A percentile compares a stretch with the other conserved stretches of the same genome.
phyloP scores from a whole-genome alignment of 2,113 vertebrate species.

The Archilochus colubris region DNA sequence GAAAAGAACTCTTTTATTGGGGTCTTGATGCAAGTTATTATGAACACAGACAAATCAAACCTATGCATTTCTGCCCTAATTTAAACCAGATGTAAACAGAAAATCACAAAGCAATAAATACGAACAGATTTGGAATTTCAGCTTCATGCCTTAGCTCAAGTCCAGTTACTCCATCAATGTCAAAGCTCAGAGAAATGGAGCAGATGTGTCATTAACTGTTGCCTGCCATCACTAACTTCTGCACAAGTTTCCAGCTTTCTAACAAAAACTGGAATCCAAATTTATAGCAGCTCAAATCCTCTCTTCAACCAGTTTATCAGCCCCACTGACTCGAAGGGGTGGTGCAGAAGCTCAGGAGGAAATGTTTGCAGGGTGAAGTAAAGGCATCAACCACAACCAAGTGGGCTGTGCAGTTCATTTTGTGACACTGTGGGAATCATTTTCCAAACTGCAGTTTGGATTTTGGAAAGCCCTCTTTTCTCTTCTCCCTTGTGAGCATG shows the following conservation, averaged over 20 bases:
- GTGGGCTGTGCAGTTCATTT: not conserved
- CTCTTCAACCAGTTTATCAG: not conserved
- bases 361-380: conserved; percentile 40
- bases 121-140: not conserved
- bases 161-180: conserved; percentile 50
- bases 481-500: conserved; percentile 33
- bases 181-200: not conserved
- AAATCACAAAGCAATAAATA: conserved; percentile 37
- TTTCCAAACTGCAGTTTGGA: conserved; percentile 1
- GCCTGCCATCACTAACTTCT: not conserved
- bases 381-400: conserved; percentile 3
- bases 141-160: not conserved
- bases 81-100: conserved; percentile 55
- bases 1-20: not conserved
- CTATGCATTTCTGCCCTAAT: conserved; percentile 15
- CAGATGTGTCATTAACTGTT: conserved; percentile 67
- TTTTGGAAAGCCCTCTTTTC: conserved; percentile 40
- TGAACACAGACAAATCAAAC: not conserved
- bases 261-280: not conserved
- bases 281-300: not conserved
- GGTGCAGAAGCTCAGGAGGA: not conserved
- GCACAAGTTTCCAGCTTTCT: not conserved
- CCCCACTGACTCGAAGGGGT: not conserved
- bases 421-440: conserved; percentile 26
- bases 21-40: not conserved